These are phyloP conservation scores for Glomeris maerens DNA, from an alignment of 1,140 invertebrate genomes.

Conservation along the genomic window DNA sequence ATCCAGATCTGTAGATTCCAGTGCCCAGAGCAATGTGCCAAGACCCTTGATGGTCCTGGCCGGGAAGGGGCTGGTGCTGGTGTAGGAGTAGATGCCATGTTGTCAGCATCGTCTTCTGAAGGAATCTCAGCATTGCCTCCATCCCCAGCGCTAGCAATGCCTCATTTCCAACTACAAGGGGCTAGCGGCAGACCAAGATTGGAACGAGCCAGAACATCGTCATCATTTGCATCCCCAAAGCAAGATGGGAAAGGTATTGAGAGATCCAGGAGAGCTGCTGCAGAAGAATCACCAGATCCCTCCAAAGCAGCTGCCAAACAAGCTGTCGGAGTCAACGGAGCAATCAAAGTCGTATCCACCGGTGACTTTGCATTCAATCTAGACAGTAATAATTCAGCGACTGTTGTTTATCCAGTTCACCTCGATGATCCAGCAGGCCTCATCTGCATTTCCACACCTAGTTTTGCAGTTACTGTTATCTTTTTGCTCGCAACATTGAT, in stretches of 20 bases:
- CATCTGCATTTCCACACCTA: conserved; percentile 83
- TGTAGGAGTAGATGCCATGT: conserved; percentile 17
- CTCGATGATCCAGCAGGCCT: conserved; percentile 34
- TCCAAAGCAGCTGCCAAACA: conserved; percentile 14
- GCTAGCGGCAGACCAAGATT: conserved; percentile 6
- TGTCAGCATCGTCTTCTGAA: too few species aligned
- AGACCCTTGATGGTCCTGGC: conserved; percentile 36
- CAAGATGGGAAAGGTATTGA: too few species aligned
- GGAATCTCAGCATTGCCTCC: too few species aligned
- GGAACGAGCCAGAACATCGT: background rate
- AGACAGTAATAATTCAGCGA: conserved; percentile 37
- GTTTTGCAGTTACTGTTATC: conserved; percentile 68
- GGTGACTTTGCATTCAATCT: conserved; percentile 69
- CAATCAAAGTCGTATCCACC: conserved; percentile 57
- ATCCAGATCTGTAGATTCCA: conserved; percentile 87
- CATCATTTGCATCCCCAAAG: too few species aligned
- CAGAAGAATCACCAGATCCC: conserved; percentile 3
- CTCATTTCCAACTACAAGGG: background rate
- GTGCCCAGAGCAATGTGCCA: conserved; percentile 73
- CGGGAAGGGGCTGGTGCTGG: conserved; percentile 37
- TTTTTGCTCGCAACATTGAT: conserved; percentile 62
- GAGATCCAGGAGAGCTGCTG: background rate
- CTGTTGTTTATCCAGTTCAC: conserved; percentile 45
- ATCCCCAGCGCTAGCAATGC: conserved; percentile 7
- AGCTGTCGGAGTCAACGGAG: conserved; percentile 22